Evolutionary conservation across 2,113 vertebrate genomes (phyloP).

Genomic region (Catharus minimus): DNA sequence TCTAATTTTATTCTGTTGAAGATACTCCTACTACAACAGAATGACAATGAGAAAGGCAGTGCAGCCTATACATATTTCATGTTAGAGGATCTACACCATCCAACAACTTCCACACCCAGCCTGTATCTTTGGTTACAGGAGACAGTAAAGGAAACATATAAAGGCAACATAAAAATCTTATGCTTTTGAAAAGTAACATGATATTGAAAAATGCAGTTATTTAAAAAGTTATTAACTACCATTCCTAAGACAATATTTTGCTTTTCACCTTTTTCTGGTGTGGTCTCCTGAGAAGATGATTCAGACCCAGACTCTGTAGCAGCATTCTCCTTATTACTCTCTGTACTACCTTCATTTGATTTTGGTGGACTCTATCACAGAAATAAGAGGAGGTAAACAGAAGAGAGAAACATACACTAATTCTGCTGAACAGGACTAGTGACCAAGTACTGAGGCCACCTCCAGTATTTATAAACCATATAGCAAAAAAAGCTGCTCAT

Average conservation of each 20-base stretch:
- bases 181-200: not conserved
- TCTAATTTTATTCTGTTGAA: not conserved
- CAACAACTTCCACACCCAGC: not conserved
- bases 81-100: not conserved
- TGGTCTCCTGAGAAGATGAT: slow-evolving; percentile 87
- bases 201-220: not conserved
- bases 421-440: not conserved
- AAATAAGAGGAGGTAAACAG: not conserved
- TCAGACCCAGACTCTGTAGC: slow-evolving; percentile 81
- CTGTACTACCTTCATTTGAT: slow-evolving; percentile 77
- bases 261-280: slow-evolving; percentile 88
- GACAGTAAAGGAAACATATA: not conserved
- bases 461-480: not conserved
- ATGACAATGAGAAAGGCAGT: not conserved
- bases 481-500: fast-evolving
- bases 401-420: not conserved
- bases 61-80: not conserved
- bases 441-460: not conserved
- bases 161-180: not conserved
- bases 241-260: not conserved
- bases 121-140: not conserved
- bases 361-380: slow-evolving; percentile 88
- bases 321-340: slow-evolving; percentile 83
- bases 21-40: not conserved
- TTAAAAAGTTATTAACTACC: not conserved